Evolutionary conservation across 2,888 invertebrate genomes (phyloP).

Genomic region (Siphonodentalium dalli): DNA sequence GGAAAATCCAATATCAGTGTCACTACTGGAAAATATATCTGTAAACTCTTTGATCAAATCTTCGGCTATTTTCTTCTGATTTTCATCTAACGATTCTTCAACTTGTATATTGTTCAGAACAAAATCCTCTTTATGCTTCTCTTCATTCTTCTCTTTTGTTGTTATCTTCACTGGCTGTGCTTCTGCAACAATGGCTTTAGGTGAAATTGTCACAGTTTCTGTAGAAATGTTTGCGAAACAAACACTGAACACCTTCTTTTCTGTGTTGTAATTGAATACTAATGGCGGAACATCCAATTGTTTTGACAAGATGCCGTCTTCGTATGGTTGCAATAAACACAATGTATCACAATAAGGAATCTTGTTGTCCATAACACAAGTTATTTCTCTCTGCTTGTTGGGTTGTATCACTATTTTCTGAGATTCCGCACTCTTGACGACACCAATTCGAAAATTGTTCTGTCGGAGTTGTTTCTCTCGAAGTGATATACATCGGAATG

Average conservation of each 20-base stretch:
- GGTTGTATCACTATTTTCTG: not conserved
- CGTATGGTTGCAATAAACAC: not conserved
- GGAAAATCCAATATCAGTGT: constrained; percentile 7
- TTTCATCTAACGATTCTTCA: not conserved
- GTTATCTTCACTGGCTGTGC: constrained; percentile 5
- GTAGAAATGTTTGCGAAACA: constrained; percentile 1
- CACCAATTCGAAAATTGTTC: not conserved
- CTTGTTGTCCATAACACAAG: not conserved
- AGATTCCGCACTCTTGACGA: not conserved
- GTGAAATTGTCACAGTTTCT: constrained; percentile 2
- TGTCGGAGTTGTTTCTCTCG: constrained; percentile 4
- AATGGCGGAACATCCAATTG: constrained; percentile 9
- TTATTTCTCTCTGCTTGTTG: not conserved
- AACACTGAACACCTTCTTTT: not conserved
- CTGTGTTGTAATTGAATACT: not conserved
- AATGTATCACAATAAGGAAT: not conserved
- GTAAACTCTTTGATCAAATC: not conserved
- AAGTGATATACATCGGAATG: not conserved
- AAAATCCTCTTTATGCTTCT: too few relatives aligned
- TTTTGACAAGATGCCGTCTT: not conserved
- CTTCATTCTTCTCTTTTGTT: too few relatives aligned
- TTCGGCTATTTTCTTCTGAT: not conserved
- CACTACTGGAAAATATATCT: constrained; percentile 9
- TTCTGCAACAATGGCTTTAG: constrained; percentile 1
- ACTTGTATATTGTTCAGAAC: not conserved